Percentiles rank a stretch among this genome's conserved stretches.
These are phyloP conservation scores for Drosophila meridiana DNA, from an alignment of 2,888 invertebrate species.

Conservation along the genomic window DNA sequence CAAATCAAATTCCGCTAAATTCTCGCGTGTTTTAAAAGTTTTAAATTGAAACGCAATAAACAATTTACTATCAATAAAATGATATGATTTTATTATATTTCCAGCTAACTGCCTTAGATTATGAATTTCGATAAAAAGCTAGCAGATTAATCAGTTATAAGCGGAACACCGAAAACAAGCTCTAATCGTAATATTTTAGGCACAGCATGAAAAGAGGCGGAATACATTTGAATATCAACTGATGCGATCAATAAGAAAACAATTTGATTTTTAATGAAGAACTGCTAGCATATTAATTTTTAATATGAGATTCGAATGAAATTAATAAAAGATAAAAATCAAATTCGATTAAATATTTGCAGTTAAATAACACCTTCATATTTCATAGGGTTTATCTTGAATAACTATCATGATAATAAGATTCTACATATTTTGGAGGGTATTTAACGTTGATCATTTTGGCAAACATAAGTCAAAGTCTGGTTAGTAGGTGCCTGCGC, in stretches of 20 bases:
- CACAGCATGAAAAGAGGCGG: not conserved
- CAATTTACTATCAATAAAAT: not conserved
- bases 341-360: not conserved
- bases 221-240: not conserved
- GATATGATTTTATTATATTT: not conserved
- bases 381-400: not conserved
- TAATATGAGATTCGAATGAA: not conserved
- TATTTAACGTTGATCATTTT: not conserved
- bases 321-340: not conserved
- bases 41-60: not conserved
- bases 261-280: not conserved
- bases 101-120: not conserved
- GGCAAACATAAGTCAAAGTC: slow-evolving; percentile 9
- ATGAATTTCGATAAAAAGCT: not conserved
- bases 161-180: not conserved
- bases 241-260: not conserved
- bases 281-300: not conserved
- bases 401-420: not conserved
- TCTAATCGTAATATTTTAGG: not conserved
- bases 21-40: not conserved
- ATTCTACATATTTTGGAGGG: not conserved
- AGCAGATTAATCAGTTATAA: not conserved
- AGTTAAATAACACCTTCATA: slow-evolving; percentile 2
- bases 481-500: slow-evolving; percentile 12
- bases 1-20: not conserved